Percentiles rank a stretch among this genome's conserved stretches.
Conservation (phyloP, 1,140 invertebrate genomes). For the Lysiphlebus fabarum region DNA sequence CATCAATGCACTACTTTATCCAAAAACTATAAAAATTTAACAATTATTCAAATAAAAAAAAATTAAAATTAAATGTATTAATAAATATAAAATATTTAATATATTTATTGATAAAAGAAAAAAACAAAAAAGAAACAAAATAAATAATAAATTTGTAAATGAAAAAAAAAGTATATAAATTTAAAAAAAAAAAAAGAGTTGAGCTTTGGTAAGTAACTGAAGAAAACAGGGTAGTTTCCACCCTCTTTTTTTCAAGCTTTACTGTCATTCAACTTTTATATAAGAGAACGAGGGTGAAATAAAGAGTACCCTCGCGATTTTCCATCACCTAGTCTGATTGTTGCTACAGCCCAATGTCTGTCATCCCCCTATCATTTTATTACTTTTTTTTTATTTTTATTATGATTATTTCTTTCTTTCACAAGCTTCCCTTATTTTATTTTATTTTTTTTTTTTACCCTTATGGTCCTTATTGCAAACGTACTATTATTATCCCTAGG, state of each 20-base stretch:
- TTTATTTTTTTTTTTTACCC: not conserved
- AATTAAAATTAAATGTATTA: too few species aligned
- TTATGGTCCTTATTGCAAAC: constrained; percentile 9
- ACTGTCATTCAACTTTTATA: constrained; percentile 12
- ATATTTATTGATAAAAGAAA: too few species aligned
- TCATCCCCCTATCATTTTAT: constrained; percentile 3
- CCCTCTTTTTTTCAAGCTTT: constrained; percentile 3
- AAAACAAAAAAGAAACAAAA: too few species aligned
- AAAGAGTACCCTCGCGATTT: constrained; percentile 11
- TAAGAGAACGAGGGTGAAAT: constrained; percentile 11
- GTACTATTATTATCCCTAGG: constrained; percentile 8
- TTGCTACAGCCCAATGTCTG: constrained; percentile 9
- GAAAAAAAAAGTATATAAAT: too few species aligned
- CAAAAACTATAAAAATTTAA: too few species aligned
- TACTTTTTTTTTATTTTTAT: not conserved
- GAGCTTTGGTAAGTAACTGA: too few species aligned
- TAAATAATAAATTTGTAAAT: too few species aligned
- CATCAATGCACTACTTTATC: too few species aligned
- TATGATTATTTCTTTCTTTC: not conserved
- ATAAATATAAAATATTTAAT: too few species aligned
- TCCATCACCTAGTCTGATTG: constrained; percentile 14
- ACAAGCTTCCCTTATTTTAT: not conserved
- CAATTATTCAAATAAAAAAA: too few species aligned
- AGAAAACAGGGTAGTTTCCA: not conserved
- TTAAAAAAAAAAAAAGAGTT: too few species aligned